These are phyloP conservation scores for Willisornis vidua DNA, from an alignment of 2,113 vertebrate species.

Conservation along the genomic window DNA sequence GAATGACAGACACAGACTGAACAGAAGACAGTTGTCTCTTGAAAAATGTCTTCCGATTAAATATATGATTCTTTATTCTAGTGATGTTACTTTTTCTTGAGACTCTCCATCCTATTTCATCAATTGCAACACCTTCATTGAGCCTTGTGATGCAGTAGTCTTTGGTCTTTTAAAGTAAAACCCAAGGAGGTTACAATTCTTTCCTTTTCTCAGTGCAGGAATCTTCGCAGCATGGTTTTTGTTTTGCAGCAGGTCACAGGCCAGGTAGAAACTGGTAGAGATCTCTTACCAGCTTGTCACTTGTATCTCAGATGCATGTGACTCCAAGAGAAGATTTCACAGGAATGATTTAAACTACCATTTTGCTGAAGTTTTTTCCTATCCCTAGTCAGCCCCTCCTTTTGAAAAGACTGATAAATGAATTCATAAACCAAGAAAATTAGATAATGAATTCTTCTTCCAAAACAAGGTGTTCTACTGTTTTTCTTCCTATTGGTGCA, in stretches of 20 bases:
- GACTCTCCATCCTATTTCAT: not conserved
- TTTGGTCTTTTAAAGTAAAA: not conserved
- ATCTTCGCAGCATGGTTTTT: not conserved
- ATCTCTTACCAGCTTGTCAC: not conserved
- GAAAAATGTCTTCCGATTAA: not conserved
- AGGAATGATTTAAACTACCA: not conserved
- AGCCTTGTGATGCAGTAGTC: not conserved
- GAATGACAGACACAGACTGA: not conserved
- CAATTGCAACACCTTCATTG: not conserved
- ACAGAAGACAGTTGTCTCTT: not conserved
- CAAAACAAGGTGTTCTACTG: not conserved
- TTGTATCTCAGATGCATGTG: accelerated
- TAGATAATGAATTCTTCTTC: not conserved
- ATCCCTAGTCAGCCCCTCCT: not conserved
- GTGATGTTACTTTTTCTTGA: not conserved
- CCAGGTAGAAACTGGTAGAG: not conserved
- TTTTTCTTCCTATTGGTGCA: not conserved
- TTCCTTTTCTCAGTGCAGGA: not conserved
- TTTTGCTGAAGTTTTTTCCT: not conserved
- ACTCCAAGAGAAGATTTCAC: not conserved
- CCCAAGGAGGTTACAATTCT: not conserved
- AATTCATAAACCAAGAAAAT: not conserved
- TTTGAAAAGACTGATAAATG: not conserved
- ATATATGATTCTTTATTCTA: not conserved
- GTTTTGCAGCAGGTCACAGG: not conserved